phyloP scores from a whole-genome alignment of 2,888 invertebrate genomes.

The Hyposoter dolosus region DNA sequence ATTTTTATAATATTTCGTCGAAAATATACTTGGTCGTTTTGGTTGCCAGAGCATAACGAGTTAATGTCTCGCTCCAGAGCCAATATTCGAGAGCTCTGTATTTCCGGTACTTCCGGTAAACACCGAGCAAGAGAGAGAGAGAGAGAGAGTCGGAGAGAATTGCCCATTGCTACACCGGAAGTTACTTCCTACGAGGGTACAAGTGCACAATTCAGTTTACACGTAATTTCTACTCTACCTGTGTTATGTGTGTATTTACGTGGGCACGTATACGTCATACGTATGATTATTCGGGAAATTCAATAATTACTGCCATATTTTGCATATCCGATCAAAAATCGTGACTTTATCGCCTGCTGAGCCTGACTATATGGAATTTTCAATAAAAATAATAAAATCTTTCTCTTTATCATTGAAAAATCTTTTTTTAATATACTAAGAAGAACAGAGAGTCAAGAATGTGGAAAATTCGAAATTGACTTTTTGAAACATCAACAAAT shows the following conservation, averaged over 20 bases:
- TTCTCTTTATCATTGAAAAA: background rate
- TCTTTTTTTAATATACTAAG: background rate
- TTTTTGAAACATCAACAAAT: background rate
- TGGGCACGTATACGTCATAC: background rate
- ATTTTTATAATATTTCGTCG: constrained; percentile 1
- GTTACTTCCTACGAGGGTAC: constrained; percentile 68
- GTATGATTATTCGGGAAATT: background rate
- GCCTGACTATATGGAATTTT: background rate
- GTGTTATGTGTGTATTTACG: background rate
- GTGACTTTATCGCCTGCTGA: background rate
- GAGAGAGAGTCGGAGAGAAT: background rate
- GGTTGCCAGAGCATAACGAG: constrained; percentile 56
- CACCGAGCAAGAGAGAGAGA: constrained; percentile 28
- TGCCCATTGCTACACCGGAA: constrained; percentile 63
- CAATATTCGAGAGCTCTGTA: constrained; percentile 51
- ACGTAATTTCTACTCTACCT: constrained; percentile 54
- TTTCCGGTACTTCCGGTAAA: constrained; percentile 68
- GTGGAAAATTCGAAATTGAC: background rate
- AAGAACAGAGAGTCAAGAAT: background rate
- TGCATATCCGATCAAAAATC: constrained; percentile 1
- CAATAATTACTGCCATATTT: background rate
- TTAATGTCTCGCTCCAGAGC: constrained; percentile 53
- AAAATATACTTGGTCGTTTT: constrained; percentile 52
- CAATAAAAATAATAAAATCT: background rate
- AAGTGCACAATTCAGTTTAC: constrained; percentile 62